Evolutionary conservation across 35 echinoderm and acorn worm species (phyloP), one percentile per base, ranked within the genome.

Genomic region (Apostichopus californicus): DNA sequence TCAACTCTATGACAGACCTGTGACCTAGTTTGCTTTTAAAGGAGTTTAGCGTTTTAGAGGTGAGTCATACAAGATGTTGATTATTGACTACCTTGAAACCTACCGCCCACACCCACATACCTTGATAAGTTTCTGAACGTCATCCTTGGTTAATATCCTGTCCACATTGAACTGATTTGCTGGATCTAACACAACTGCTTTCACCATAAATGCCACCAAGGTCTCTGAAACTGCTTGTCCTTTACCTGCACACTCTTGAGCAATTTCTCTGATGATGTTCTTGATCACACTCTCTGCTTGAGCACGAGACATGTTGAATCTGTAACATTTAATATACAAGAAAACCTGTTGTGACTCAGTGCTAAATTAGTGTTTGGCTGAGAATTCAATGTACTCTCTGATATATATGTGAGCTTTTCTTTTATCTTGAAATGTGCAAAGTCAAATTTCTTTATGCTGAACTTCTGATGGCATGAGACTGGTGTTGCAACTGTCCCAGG

Each of bases 271-370:
- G 53, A 98, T 98, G 59, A 98, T 98, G 59, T 98, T 98, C 79
- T 98, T 98, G 34, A 98, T 98, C 18, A 98, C 97, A 93, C 97
- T 98, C 78, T 98, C 97, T 77, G 97, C 97, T 80, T 98, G 97
- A 73, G 96, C 96, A 63, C 95, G 90, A 56, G 97, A 98, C 97
- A 98, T 98, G 34, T 14, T 95, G 88, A 10, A 80, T 8, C 80
- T 61, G 34, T 46, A 46, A 46, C 34, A 46, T 46, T 46, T 46
- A 46, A 46, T 46, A 46, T 46, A 46, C 34, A 46, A 46, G 34
- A 46, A 46, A 46, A 46, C 34, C 34, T 46, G 34, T 4, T 3
- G 34, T 46, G 3, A 46, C 34, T 46, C 34, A 46, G 0, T 46
- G 34, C 34, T 4, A 46, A 46, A 0, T 46, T 46, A 46, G 34